Percentiles rank a stretch among this genome's conserved stretches.
These are phyloP conservation scores for Troglohyphantes excavatus DNA, from an alignment of 2,888 invertebrate species.

Conservation along the genomic window DNA sequence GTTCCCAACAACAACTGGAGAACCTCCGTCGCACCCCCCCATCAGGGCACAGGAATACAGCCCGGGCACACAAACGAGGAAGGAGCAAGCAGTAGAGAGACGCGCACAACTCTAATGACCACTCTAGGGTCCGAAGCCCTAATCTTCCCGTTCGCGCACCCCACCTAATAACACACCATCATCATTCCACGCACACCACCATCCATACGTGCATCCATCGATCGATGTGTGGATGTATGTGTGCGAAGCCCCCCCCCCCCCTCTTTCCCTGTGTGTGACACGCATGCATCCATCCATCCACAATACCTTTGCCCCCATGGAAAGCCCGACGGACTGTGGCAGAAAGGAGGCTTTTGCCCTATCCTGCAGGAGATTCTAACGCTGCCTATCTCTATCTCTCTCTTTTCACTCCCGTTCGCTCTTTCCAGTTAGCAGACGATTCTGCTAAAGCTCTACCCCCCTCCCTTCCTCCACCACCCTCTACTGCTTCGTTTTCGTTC, in stretches of 20 bases:
- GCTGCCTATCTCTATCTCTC: slow-evolving; percentile 9
- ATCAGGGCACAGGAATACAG: neutral
- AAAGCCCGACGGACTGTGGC: slow-evolving; percentile 62
- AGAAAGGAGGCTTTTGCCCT: slow-evolving; percentile 68
- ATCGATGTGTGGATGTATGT: neutral
- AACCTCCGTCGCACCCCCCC: neutral
- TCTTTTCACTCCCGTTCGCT: slow-evolving; percentile 26
- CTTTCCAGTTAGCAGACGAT: slow-evolving; percentile 77
- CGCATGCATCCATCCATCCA: slow-evolving; percentile 59
- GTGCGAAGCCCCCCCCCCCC: slow-evolving; percentile 63
- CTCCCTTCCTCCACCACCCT: slow-evolving; percentile 19
- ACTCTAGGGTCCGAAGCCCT: slow-evolving; percentile 37
- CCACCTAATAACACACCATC: slow-evolving; percentile 74
- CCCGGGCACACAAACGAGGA: neutral
- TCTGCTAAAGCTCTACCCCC: slow-evolving; percentile 36
- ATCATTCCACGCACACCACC: slow-evolving; percentile 55
- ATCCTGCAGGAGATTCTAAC: slow-evolving; percentile 52
- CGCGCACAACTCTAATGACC: slow-evolving; percentile 33
- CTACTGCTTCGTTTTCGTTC: too few relatives aligned
- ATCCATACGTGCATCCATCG: slow-evolving; percentile 44
- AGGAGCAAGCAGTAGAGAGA: neutral
- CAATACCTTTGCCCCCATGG: slow-evolving; percentile 66
- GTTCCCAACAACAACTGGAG: neutral
- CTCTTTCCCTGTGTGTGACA: slow-evolving; percentile 60
- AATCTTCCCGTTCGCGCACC: slow-evolving; percentile 61